These are phyloP conservation scores for Chloropsis hardwickii DNA, from an alignment of 2,113 vertebrate genomes.

Conservation along the genomic window DNA sequence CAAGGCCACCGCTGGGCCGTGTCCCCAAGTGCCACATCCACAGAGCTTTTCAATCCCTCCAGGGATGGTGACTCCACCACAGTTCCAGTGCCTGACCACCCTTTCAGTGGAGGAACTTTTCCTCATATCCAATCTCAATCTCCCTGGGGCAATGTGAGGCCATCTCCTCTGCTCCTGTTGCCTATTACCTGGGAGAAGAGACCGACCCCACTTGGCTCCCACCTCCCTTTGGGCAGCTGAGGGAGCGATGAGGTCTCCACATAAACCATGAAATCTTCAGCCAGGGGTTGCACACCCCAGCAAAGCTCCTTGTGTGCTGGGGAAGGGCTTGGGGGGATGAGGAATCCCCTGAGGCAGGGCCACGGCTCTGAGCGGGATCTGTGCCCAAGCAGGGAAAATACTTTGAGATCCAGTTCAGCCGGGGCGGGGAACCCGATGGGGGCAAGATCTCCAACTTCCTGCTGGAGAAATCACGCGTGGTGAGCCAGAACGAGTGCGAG, in stretches of 20 bases:
- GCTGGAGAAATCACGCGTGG: slow-evolving; percentile 94
- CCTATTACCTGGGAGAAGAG: neutral
- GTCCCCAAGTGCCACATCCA: neutral
- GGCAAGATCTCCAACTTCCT: slow-evolving; percentile 98
- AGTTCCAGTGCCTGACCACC: neutral
- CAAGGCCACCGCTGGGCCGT: neutral
- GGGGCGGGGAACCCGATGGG: slow-evolving; percentile 92
- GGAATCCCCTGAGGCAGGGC: rapidly evolving
- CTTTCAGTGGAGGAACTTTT: neutral
- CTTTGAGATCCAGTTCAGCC: slow-evolving; percentile 98
- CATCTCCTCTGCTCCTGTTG: neutral
- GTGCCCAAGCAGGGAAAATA: slow-evolving; percentile 86
- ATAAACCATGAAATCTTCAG: neutral
- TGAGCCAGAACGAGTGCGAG: slow-evolving; percentile 93
- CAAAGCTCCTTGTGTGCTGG: rapidly evolving
- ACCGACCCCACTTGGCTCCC: neutral
- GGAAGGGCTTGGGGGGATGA: rapidly evolving
- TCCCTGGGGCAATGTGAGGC: neutral
- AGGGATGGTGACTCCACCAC: neutral
- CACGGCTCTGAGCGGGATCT: rapidly evolving
- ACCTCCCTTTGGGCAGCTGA: neutral
- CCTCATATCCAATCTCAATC: neutral
- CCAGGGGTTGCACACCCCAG: neutral
- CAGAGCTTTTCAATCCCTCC: neutral
- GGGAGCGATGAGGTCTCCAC: neutral